Conservation (phyloP, 2,797 vertebrate genomes). For the Enteromius trimaculatus region DNA sequence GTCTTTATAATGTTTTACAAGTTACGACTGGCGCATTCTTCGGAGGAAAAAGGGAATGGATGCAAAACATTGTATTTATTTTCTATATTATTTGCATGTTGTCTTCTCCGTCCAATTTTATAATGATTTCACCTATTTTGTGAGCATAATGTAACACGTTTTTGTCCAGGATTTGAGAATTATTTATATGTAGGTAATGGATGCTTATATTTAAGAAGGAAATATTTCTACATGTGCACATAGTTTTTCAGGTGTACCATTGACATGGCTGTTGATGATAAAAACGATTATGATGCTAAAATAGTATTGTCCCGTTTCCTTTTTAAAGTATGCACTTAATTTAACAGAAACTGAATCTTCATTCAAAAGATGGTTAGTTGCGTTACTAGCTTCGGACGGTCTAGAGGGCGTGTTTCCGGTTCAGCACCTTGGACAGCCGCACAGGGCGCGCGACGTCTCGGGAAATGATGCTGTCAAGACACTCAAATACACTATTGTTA, state of each 20-base stretch:
- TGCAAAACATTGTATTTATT: slow-evolving; percentile 91
- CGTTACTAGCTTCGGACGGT: not conserved
- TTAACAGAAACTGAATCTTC: not conserved
- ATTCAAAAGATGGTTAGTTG: not conserved
- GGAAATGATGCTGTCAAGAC: not conserved
- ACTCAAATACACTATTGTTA: not conserved
- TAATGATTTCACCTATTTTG: slow-evolving; percentile 81
- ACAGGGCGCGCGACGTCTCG: not conserved
- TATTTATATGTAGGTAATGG: slow-evolving; percentile 99
- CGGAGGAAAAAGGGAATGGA: slow-evolving; percentile 83
- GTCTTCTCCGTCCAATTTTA: slow-evolving; percentile 85
- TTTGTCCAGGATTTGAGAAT: slow-evolving; percentile 92
- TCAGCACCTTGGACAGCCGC: slow-evolving; percentile 76
- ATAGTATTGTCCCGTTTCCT: slow-evolving; percentile 70
- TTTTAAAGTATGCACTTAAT: slow-evolving; percentile 54
- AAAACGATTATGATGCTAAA: slow-evolving; percentile 85
- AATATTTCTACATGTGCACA: slow-evolving; percentile 99
- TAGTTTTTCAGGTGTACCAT: slow-evolving; percentile 99
- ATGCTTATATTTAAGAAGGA: slow-evolving; percentile 99
- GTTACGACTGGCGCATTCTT: slow-evolving; percentile 86
- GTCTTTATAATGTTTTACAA: slow-evolving; percentile 91
- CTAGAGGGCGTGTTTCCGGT: not conserved
- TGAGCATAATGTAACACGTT: slow-evolving; percentile 92
- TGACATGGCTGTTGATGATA: slow-evolving; percentile 99
- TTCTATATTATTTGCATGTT: slow-evolving; percentile 94